Evolutionary conservation across 2,113 vertebrate species (phyloP).

Genomic region (Chionodraco myersi): DNA sequence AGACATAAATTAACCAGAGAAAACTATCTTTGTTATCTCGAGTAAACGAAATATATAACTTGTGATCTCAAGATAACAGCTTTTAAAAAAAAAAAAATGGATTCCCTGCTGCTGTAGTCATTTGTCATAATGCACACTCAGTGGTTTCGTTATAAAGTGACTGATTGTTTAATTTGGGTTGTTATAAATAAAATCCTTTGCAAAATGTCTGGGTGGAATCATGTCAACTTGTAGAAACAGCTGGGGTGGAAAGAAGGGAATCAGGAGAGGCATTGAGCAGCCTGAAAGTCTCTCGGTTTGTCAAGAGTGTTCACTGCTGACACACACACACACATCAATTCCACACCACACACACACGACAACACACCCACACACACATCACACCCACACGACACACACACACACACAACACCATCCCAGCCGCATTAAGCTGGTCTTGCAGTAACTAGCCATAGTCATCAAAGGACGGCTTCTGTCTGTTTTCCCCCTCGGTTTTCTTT

Average conservation of each 20-base stretch:
- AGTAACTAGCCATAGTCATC: conserved; percentile 60
- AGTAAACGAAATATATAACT: too few species aligned
- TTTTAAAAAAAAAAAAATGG: too few species aligned
- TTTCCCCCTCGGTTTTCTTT: conserved; percentile 20
- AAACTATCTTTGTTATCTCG: too few species aligned
- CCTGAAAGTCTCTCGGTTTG: conserved; percentile 1
- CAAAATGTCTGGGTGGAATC: too few species aligned
- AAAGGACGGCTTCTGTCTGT: conserved; percentile 43
- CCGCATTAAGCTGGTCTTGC: conserved; percentile 61
- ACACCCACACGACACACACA: conserved; percentile 3
- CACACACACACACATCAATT: background rate
- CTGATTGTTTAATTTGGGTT: too few species aligned
- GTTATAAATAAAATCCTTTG: too few species aligned
- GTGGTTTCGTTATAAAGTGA: too few species aligned
- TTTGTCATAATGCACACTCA: too few species aligned
- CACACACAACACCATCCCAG: conserved; percentile 16
- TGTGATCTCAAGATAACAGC: too few species aligned
- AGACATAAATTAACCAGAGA: too few species aligned
- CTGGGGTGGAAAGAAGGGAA: background rate
- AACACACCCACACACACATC: conserved; percentile 7
- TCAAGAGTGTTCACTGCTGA: conserved; percentile 20
- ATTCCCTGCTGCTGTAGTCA: too few species aligned
- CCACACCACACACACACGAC: background rate
- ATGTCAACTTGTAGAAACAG: too few species aligned
- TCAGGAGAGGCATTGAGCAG: conserved; percentile 19